Evolutionary conservation across 2,113 vertebrate genomes (phyloP).

Genomic region (Marmota flaviventris): DNA sequence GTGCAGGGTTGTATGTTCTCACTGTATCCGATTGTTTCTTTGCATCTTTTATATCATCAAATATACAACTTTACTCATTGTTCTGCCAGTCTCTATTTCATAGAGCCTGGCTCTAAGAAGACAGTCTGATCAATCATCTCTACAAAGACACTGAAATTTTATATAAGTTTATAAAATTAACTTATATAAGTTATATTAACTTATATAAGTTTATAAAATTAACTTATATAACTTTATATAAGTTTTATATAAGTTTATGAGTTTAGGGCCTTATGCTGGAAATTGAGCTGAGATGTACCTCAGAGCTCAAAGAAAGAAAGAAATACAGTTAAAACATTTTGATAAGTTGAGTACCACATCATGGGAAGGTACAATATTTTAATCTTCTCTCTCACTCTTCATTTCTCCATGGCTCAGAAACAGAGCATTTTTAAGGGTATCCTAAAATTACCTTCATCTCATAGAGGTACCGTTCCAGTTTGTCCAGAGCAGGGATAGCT

Average conservation of each 20-base stretch:
- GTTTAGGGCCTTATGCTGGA: neutral
- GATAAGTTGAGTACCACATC: neutral
- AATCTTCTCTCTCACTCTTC: neutral
- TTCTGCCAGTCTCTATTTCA: neutral
- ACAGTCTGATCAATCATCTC: neutral
- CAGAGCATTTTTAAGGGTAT: neutral
- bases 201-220: too few species aligned
- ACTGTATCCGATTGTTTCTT: neutral
- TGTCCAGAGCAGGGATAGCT: conserved; percentile 73
- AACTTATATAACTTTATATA: too few species aligned
- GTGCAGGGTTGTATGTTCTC: neutral
- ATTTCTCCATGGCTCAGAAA: neutral
- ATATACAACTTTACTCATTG: neutral
- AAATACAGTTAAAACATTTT: neutral
- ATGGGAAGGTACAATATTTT: neutral
- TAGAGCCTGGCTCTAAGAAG: neutral
- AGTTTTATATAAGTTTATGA: neutral
- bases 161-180: neutral
- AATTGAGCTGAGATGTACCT: neutral
- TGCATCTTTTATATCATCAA: neutral
- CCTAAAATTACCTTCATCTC: conserved; percentile 84
- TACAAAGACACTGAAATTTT: neutral
- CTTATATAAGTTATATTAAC: too few species aligned
- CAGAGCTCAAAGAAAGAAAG: neutral
- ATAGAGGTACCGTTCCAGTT: conserved; percentile 80